Evolutionary conservation across 2,113 vertebrate species (phyloP).

Genomic region (Probosciger aterrimus): DNA sequence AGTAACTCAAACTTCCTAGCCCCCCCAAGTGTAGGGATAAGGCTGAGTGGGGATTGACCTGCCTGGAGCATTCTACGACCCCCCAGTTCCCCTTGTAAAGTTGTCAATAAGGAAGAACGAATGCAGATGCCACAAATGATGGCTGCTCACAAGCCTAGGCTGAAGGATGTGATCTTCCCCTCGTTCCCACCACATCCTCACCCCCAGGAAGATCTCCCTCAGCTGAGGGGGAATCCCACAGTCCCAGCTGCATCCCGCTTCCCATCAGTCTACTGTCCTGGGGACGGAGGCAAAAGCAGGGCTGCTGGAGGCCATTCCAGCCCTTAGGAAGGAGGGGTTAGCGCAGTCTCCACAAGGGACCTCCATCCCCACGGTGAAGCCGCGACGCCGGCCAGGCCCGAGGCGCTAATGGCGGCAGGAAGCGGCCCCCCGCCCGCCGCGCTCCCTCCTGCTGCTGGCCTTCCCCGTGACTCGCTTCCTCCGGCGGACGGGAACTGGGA

Average conservation of each 20-base stretch:
- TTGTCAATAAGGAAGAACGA: fast-evolving
- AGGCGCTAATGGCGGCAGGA: not conserved
- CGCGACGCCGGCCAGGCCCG: fast-evolving
- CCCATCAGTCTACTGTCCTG: fast-evolving
- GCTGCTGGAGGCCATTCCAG: not conserved
- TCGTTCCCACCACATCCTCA: not conserved
- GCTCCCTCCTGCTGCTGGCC: not conserved
- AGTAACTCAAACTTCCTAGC: not conserved
- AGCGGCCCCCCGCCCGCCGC: not conserved
- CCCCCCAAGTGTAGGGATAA: fast-evolving
- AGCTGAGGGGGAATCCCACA: fast-evolving
- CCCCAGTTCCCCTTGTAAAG: fast-evolving
- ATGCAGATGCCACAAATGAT: fast-evolving
- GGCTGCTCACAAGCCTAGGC: fast-evolving
- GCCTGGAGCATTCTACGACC: fast-evolving
- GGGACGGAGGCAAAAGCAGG: no score
- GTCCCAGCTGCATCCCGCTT: no score
- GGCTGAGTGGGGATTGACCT: not conserved
- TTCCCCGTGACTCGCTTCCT: constrained; percentile 12
- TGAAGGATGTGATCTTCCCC: fast-evolving
- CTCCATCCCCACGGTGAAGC: fast-evolving
- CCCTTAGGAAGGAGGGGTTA: fast-evolving
- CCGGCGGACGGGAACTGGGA: not conserved
- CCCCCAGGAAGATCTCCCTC: not conserved
- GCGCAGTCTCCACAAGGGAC: fast-evolving